A percentile compares a stretch with the other conserved stretches of the same genome.
Evolutionary conservation across 2,113 vertebrate genomes (phyloP).

Genomic region (Puffinus mauretanicus): DNA sequence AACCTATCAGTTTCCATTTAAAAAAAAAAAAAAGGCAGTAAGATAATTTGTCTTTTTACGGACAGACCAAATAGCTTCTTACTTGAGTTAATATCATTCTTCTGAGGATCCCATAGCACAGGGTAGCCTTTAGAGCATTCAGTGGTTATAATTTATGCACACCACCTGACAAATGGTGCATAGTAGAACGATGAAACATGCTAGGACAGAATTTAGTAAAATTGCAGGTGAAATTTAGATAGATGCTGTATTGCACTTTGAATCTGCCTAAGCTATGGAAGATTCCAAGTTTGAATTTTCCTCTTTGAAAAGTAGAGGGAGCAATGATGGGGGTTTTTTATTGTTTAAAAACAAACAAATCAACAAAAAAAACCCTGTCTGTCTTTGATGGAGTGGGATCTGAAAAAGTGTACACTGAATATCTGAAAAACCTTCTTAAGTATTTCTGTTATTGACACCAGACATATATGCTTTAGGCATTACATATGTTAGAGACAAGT

Average conservation of each 20-base stretch:
- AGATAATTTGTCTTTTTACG: not conserved
- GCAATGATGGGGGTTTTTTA: not conserved
- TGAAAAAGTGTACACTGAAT: not conserved
- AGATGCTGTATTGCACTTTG: not conserved
- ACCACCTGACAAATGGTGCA: not conserved
- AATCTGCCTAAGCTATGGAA: not conserved
- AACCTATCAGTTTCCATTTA: not conserved
- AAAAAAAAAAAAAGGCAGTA: not conserved
- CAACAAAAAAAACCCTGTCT: not conserved
- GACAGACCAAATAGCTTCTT: not conserved
- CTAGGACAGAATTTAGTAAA: not conserved
- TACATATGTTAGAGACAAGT: not conserved
- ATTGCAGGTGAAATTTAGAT: not conserved
- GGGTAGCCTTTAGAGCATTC: not conserved
- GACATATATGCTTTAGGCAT: not conserved
- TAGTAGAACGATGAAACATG: rapidly evolving
- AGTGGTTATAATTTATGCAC: not conserved
- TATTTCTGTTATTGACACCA: not conserved
- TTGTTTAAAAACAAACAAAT: not conserved
- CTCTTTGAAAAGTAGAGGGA: not conserved
- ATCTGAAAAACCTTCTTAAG: not conserved
- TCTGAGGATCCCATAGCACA: not conserved
- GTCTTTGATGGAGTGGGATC: not conserved
- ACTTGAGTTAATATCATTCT: not conserved
- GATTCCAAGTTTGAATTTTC: not conserved